These are phyloP conservation scores for Oreohelix idahoensis DNA, from an alignment of 1,140 invertebrate species.

Conservation along the genomic window DNA sequence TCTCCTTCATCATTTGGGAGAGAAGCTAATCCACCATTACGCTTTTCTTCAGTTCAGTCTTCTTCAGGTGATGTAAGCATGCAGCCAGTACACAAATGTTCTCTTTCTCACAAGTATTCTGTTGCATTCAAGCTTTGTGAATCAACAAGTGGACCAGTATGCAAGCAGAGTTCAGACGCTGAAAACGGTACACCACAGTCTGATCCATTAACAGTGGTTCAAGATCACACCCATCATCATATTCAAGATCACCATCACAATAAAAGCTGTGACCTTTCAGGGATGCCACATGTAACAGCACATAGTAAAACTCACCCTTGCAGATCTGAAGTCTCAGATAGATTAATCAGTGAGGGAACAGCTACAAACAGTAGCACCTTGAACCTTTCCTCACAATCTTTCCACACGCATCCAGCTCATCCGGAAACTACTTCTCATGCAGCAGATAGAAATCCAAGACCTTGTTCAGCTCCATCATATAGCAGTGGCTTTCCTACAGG, in stretches of 20 bases:
- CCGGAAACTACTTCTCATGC: background rate
- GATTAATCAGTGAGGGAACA: background rate
- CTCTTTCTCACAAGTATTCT: background rate
- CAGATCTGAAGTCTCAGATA: background rate
- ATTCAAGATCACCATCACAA: background rate
- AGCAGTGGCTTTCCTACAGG: constrained; percentile 44
- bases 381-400: background rate
- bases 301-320: background rate
- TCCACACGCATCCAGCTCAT: background rate
- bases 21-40: background rate
- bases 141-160: background rate
- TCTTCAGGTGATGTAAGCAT: constrained; percentile 38
- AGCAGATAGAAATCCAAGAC: background rate
- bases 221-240: background rate
- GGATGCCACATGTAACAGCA: background rate
- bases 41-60: background rate
- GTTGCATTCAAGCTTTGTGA: background rate
- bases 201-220: background rate
- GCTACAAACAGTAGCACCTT: too few relatives aligned
- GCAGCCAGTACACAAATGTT: constrained; percentile 36
- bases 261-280: background rate
- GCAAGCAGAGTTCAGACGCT: background rate
- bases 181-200: background rate
- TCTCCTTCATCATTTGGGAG: background rate
- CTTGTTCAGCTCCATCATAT: background rate